A percentile compares a stretch with the other conserved stretches of the same genome.
Conservation (phyloP, 1,140 invertebrate genomes). For the Listronotus bonariensis region DNA sequence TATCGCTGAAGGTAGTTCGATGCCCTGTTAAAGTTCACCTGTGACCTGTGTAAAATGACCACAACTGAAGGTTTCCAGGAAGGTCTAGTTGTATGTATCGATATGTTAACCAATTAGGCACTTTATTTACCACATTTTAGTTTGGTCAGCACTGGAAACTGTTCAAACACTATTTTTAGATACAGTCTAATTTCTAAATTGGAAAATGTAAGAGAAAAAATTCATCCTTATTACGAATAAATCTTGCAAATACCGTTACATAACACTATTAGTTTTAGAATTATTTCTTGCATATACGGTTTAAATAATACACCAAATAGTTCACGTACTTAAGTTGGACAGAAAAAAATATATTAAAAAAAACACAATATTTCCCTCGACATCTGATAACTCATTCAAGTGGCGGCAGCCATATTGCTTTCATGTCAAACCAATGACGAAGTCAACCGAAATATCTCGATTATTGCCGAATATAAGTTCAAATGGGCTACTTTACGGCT, state of each 20-base stretch:
- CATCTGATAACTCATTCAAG: conserved; percentile 30
- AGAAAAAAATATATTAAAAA: conserved; percentile 6
- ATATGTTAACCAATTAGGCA: conserved; percentile 13
- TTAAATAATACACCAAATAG: too few species aligned
- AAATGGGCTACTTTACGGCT: too few species aligned
- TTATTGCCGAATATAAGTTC: too few species aligned
- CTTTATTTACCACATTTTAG: conserved; percentile 10
- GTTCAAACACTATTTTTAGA: too few species aligned
- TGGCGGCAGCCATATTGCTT: conserved; percentile 36
- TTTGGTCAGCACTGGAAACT: not conserved
- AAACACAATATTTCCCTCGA: conserved; percentile 23
- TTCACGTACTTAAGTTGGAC: too few species aligned
- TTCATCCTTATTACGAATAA: not conserved
- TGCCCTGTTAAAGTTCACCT: conserved; percentile 40
- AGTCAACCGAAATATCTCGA: not conserved
- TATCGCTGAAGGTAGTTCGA: conserved; percentile 50
- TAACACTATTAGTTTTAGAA: not conserved
- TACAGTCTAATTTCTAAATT: not conserved
- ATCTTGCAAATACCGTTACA: not conserved
- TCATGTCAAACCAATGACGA: conserved; percentile 1
- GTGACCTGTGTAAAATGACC: not conserved
- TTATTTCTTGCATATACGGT: too few species aligned
- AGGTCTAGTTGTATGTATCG: conserved; percentile 13
- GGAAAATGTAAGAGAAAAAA: not conserved
- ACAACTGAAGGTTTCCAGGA: not conserved